Evolutionary conservation across 2,888 invertebrate species (phyloP), one percentile per base, ranked within the genome.

Genomic region (Epinotia bilunana): DNA sequence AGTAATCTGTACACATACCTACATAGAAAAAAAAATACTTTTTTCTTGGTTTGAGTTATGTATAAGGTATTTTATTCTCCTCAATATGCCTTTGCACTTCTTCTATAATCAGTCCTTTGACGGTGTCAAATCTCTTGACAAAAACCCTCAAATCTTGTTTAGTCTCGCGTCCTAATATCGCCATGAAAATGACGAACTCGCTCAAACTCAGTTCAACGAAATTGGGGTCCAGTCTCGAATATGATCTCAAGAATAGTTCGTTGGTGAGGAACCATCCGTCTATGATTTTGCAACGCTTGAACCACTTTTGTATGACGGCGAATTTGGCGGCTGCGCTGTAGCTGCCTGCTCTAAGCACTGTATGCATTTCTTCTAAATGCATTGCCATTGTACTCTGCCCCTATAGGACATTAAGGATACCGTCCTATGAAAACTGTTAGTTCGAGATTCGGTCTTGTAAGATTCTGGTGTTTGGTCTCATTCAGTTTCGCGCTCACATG

Each of bases 311-410:
- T 0, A 86, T 74, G 0, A 84, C 73, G 0, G 81, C 77, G 20
- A 78, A 83, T 33, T 79, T 80, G 0, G 82, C 84, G 0, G 83
- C 83, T 0, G 16, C 18, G 0, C 77, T 73, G 0, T 72, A 77
- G 53, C 86, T 84, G 0, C 81, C 84, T 0, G 82, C 84, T 3
- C 78, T 79, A 5, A 88, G 33, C 0, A 79, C 77, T 49, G 79
- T 79, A 58, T 84, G 83, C 58, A 87, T 82, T 63, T 83, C 85
- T 82, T 87, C 87, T 18, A 86, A 79, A 76, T 84, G 77, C 80
- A 82, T 80, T 46, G 33, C 62, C 62, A 69, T 74, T 28, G 7
- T 16, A 18, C 13, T 13, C 13, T 13, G 13, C 43, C 43, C 13
- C 46, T 13, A 12, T 3, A 12, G 12, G 12, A 43, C 12, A 12